Conservation (phyloP, 2,113 vertebrate genomes). For the Mus pahari region DNA sequence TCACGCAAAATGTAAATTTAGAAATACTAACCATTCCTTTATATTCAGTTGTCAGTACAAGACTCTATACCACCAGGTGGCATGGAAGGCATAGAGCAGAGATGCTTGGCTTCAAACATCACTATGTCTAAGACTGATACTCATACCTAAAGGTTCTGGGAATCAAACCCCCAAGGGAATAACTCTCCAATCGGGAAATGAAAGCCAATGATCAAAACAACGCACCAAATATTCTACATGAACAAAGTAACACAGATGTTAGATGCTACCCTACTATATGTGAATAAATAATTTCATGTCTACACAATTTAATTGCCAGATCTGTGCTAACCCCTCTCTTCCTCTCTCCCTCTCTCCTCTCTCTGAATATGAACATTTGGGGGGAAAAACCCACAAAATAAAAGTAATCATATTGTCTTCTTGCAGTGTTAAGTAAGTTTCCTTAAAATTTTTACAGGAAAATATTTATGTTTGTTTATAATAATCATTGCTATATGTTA, state of each 20-base stretch:
- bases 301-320: neutral
- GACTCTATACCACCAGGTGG: slow-evolving; percentile 42
- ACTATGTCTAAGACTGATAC: neutral
- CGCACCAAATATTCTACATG: neutral
- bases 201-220: neutral
- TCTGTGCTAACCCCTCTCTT: neutral
- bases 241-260: neutral
- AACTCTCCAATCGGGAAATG: neutral
- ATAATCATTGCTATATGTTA: neutral
- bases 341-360: neutral
- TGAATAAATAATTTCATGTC: neutral
- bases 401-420: slow-evolving; percentile 2
- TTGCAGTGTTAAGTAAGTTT: neutral
- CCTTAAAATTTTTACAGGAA: neutral
- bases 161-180: neutral
- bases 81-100: neutral
- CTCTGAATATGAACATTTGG: neutral
- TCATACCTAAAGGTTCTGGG: neutral
- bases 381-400: neutral
- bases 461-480: neutral
- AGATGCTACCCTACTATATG: neutral
- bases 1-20: neutral
- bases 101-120: neutral
- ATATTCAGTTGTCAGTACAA: no score
- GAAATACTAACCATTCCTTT: neutral